phyloP scores from a whole-genome alignment of 1,140 invertebrate genomes.

The Drosophila fuyamai region DNA sequence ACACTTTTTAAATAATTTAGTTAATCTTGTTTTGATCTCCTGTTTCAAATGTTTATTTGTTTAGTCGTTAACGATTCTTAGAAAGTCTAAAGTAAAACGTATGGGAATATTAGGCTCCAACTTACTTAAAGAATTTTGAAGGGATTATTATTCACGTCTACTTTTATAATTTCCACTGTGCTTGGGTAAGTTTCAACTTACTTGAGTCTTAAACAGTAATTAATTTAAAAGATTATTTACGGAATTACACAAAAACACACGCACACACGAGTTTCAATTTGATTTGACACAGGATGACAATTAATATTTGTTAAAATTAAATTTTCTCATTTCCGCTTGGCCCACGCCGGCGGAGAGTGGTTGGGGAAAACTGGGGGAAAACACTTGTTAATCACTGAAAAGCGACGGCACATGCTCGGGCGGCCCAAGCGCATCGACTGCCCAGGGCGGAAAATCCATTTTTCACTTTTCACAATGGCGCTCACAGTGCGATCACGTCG shows the following conservation, averaged over 20 bases:
- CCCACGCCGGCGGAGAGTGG: background rate
- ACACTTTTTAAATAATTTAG: no score
- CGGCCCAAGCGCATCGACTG: constrained; percentile 60
- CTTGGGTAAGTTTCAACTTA: constrained; percentile 1
- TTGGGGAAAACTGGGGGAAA: background rate
- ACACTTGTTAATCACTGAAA: constrained; percentile 66
- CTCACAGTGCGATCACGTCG: constrained; percentile 55
- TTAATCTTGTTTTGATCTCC: no score
- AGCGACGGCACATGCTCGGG: constrained; percentile 45
- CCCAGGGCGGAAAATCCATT: constrained; percentile 43
- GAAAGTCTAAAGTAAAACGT: no score
- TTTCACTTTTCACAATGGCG: constrained; percentile 43
- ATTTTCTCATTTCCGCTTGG: constrained; percentile 45
- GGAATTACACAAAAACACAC: constrained; percentile 17
- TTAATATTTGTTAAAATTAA: constrained; percentile 28
- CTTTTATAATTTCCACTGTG: background rate
- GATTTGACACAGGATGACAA: constrained; percentile 14
- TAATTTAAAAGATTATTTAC: constrained; percentile 37
- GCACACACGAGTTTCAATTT: constrained; percentile 23
- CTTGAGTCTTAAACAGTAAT: constrained; percentile 7
- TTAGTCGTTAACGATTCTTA: no score
- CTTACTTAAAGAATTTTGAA: background rate
- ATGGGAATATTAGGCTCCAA: background rate
- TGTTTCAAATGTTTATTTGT: no score
- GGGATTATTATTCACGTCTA: background rate